phyloP scores from a whole-genome alignment of 2,797 vertebrate genomes.

The Dicrostonyx torquatus region DNA sequence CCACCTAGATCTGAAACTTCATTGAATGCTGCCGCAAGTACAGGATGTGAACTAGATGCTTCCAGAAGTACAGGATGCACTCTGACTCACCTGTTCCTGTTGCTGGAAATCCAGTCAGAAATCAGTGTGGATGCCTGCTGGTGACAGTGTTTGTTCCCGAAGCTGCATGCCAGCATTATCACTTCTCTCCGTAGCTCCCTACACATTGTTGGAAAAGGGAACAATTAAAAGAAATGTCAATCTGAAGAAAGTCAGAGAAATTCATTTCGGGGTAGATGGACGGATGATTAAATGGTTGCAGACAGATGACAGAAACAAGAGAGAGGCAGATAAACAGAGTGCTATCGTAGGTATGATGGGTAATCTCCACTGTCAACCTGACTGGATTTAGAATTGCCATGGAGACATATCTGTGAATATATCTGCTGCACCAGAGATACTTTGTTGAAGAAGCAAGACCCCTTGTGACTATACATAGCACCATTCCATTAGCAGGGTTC shows the following conservation, averaged over 20 bases:
- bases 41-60: not conserved
- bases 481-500: not conserved
- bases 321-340: not conserved
- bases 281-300: not conserved
- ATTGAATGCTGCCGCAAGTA: not conserved
- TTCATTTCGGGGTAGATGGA: not conserved
- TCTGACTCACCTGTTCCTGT: conserved; percentile 93
- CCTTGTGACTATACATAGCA: not conserved
- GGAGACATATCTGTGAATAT: not conserved
- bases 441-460: not conserved
- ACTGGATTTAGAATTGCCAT: not conserved
- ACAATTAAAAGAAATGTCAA: conserved; percentile 25
- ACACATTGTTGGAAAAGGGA: conserved; percentile 37
- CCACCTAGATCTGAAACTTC: not conserved
- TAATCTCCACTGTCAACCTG: too few relatives aligned
- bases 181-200: conserved; percentile 96
- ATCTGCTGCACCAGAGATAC: not conserved
- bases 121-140: conserved; percentile 95
- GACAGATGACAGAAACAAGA: not conserved
- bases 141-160: conserved; percentile 98
- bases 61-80: not conserved
- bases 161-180: conserved; percentile 97
- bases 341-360: not conserved
- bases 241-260: not conserved
- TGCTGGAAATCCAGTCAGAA: conserved; percentile 99